Percentiles rank a stretch among this genome's conserved stretches.
Evolutionary conservation across 2,888 invertebrate species (phyloP).

Genomic region (Sphaeridia pumilis): DNA sequence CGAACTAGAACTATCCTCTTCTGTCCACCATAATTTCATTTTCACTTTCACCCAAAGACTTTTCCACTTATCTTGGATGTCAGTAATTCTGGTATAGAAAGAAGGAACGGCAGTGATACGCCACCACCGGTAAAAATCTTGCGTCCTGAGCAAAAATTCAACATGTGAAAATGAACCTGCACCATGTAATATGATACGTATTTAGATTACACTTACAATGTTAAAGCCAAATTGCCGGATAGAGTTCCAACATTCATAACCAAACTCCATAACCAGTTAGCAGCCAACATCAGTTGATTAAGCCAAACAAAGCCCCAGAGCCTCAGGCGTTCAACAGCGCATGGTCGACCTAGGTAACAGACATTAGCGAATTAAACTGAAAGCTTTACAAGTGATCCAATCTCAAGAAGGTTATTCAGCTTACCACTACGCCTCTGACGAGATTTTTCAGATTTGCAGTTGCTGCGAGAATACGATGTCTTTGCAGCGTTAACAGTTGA

Average conservation of each 20-base stretch:
- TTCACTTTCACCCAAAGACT: not conserved
- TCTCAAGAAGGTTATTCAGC: too few relatives aligned
- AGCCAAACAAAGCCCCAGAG: slow-evolving; percentile 25
- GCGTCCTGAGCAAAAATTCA: slow-evolving; percentile 17
- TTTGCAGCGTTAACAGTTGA: too few relatives aligned
- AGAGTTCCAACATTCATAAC: slow-evolving; percentile 30
- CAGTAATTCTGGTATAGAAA: not conserved
- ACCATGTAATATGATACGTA: not conserved
- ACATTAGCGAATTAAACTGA: too few relatives aligned
- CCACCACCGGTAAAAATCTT: slow-evolving; percentile 31
- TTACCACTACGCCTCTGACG: too few relatives aligned
- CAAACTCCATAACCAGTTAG: slow-evolving; percentile 34
- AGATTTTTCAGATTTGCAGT: not conserved
- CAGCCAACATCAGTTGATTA: slow-evolving; percentile 30
- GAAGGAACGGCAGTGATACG: slow-evolving; percentile 23
- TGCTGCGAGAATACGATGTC: not conserved
- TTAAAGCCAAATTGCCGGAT: slow-evolving; percentile 29
- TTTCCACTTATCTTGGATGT: not conserved
- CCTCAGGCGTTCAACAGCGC: slow-evolving; percentile 24
- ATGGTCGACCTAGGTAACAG: slow-evolving; percentile 22
- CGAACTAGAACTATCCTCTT: not conserved
- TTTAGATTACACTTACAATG: slow-evolving; percentile 24
- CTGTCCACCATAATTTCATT: slow-evolving; percentile 4
- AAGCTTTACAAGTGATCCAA: too few relatives aligned
- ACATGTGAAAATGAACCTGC: not conserved